These are phyloP conservation scores for Spisula subtruncata DNA, from an alignment of 2,888 invertebrate species.

Conservation along the genomic window DNA sequence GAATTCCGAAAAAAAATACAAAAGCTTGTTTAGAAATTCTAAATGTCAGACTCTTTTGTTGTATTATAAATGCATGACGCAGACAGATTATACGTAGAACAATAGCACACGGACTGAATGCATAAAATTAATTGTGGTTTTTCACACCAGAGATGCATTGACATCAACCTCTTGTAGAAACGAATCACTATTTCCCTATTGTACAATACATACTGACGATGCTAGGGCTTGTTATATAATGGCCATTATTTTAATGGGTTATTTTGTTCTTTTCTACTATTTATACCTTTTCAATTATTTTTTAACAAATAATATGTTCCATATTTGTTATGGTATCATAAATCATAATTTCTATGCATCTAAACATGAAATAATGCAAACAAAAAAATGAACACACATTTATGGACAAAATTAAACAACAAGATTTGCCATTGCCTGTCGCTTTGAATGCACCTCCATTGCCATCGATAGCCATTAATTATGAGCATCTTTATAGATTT, in stretches of 20 bases:
- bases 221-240: slow-evolving; percentile 2
- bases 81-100: slow-evolving; percentile 36
- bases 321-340: background rate
- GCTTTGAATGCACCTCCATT: background rate
- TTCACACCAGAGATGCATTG: background rate
- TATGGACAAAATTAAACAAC: background rate
- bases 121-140: background rate
- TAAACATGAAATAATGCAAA: background rate
- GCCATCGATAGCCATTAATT: background rate
- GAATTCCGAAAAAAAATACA: slow-evolving; percentile 10
- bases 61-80: slow-evolving; percentile 11
- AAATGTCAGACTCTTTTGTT: slow-evolving; percentile 37
- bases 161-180: background rate
- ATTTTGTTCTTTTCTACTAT: background rate
- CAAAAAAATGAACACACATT: slow-evolving; percentile 5
- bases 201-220: background rate
- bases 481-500: background rate
- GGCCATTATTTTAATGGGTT: slow-evolving; percentile 14
- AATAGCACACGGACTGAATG: background rate
- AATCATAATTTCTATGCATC: slow-evolving; percentile 6
- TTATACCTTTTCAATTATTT: background rate
- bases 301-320: background rate
- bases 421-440: background rate
- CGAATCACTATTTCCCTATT: background rate
- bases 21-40: slow-evolving; percentile 24